Base-by-base conservation (phyloP, 2,888 invertebrate genomes). In the Salticus scenicus region DNA sequence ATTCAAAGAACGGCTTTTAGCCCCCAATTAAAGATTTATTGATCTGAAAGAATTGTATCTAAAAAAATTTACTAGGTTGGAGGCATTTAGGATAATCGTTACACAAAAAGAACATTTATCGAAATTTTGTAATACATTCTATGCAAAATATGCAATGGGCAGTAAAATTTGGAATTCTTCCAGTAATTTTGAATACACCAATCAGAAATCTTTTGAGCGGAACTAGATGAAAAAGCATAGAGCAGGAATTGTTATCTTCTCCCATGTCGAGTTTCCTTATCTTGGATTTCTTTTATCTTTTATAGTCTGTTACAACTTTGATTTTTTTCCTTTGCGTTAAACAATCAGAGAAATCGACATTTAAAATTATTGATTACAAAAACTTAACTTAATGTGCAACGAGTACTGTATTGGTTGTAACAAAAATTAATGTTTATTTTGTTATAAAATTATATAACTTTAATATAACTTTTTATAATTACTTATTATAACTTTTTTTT, bases 121-220 rank as follows among this genome's bases (percentile, higher is more conserved):
- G 66, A 83, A 77, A 84, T 84, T 63, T 77, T 28, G 20, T 73
- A 72, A 84, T 84, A 84, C 42, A 84, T 73, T 51, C 64, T 57
- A 73, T 47, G 77, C 83, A 51, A 37, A n/a, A 37, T 72, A 77
- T 73, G 76, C 73, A 84, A 73, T 72, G 63, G 77, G 67, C 47
- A 73, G 78, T 71, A 84, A 83, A 84, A 84, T 76, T 84, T 84
- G 83, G 83, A 84, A 69, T 84, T 24, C 41, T 57, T 84, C 83
- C 83, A 84, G 83, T 84, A 73, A 84, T 77, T 84, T 84, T 84
- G 77, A 84, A 84, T 84, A 71, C 66, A 73, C 83, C 77, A 84
- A 84, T 84, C 83, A 84, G 42, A 72, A 73, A 20, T 30, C 69
- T 69, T 37, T 47, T n/a, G 73, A 63, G 83, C 77, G 83, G 83